These are phyloP conservation scores for Zonitis immaculata DNA, from an alignment of 2,888 invertebrate species.

Conservation along the genomic window DNA sequence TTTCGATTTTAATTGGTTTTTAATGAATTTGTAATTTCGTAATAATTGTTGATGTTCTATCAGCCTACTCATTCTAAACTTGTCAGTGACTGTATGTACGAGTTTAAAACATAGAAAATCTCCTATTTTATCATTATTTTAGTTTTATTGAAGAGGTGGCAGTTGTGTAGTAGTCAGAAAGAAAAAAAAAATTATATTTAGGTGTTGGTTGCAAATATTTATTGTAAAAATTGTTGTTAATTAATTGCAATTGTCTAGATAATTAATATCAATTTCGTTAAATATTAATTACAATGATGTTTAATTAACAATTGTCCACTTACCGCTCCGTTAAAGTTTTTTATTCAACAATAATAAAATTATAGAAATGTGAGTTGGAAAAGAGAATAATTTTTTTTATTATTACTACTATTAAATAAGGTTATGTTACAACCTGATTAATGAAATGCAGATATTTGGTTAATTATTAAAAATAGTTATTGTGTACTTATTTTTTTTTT, in stretches of 20 bases:
- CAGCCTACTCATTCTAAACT: constrained; percentile 12
- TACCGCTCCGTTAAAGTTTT: constrained; percentile 3
- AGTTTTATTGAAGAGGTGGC: not conserved
- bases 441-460: not conserved
- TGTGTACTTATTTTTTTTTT: too few species aligned
- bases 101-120: not conserved
- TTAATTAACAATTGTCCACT: constrained; percentile 7
- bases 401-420: not conserved
- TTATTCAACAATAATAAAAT: not conserved
- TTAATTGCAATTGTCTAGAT: constrained; percentile 5
- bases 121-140: not conserved
- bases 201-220: not conserved
- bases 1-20: not conserved
- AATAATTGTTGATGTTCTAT: not conserved
- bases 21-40: not conserved
- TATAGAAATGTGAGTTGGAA: not conserved
- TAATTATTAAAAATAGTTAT: not conserved
- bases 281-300: constrained; percentile 8
- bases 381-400: too few species aligned
- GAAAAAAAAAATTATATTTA: too few species aligned
- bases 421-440: not conserved
- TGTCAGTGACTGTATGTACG: constrained; percentile 11
- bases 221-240: constrained; percentile 3
- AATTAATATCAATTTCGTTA: constrained; percentile 4
- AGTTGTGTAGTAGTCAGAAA: constrained; percentile 1